These are phyloP conservation scores for Jaculus jaculus DNA, from an alignment of 2,113 vertebrate species.

Conservation along the genomic window DNA sequence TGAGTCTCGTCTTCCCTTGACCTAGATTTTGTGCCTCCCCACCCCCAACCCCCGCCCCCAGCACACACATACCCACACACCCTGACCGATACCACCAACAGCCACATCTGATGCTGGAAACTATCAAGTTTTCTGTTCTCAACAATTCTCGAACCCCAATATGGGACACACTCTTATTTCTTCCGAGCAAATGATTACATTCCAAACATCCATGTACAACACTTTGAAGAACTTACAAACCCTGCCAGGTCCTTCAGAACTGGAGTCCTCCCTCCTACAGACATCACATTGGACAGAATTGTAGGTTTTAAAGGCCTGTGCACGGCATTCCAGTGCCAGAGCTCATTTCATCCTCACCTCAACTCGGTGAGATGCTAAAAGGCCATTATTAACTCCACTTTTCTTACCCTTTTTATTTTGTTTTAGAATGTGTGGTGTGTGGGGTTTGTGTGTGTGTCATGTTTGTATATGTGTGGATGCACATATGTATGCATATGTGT, in stretches of 20 bases:
- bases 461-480: no score
- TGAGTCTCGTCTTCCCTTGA: constrained; percentile 36
- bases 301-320: not conserved
- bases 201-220: constrained; percentile 57
- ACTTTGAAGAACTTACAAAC: constrained; percentile 60
- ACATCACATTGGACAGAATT: not conserved
- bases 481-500: no score
- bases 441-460: no score
- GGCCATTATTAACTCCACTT: not conserved
- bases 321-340: not conserved
- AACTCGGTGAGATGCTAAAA: not conserved
- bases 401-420: not conserved
- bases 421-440: no score
- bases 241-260: constrained; percentile 39
- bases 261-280: constrained; percentile 60
- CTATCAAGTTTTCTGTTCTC: constrained; percentile 66
- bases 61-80: not conserved
- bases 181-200: constrained; percentile 51
- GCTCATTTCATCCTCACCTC: not conserved
- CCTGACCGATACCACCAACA: constrained; percentile 41
- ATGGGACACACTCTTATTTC: constrained; percentile 56
- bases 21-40: constrained; percentile 64
- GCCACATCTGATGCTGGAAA: constrained; percentile 58
- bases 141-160: constrained; percentile 67
- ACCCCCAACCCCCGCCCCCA: not conserved